These are phyloP conservation scores for Chrysodeixis includens DNA, from an alignment of 2,888 invertebrate species.

Conservation along the genomic window DNA sequence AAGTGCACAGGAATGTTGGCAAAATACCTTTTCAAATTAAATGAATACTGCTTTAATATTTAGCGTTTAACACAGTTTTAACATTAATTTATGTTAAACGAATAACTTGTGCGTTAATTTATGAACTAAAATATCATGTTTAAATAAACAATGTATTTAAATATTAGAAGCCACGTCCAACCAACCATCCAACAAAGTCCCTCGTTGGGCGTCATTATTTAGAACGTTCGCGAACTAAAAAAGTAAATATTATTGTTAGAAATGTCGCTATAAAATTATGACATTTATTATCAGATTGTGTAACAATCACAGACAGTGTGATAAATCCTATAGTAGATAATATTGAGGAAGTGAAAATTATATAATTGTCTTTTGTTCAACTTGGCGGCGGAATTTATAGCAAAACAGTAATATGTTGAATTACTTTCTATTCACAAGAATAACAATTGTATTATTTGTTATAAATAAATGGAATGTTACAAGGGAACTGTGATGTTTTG, in stretches of 20 bases:
- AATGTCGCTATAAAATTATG: too few species aligned
- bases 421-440: not conserved
- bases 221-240: too few species aligned
- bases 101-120: not conserved
- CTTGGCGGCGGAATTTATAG: not conserved
- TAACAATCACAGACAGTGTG: too few species aligned
- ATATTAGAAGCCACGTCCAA: too few species aligned
- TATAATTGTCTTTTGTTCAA: not conserved
- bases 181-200: too few species aligned
- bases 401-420: not conserved
- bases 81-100: not conserved
- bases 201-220: too few species aligned
- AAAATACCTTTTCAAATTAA: conserved; percentile 28
- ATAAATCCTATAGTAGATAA: too few species aligned
- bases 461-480: not conserved
- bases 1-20: conserved; percentile 26
- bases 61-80: not conserved
- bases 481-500: not conserved
- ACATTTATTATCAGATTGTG: too few species aligned
- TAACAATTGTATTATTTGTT: not conserved
- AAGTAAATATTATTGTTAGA: too few species aligned
- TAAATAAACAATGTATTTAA: too few species aligned
- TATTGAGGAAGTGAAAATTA: not conserved
- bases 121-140: too few species aligned
- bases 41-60: not conserved